phyloP scores from a whole-genome alignment of 1,140 invertebrate species.

The Hesperophylax magnus region DNA sequence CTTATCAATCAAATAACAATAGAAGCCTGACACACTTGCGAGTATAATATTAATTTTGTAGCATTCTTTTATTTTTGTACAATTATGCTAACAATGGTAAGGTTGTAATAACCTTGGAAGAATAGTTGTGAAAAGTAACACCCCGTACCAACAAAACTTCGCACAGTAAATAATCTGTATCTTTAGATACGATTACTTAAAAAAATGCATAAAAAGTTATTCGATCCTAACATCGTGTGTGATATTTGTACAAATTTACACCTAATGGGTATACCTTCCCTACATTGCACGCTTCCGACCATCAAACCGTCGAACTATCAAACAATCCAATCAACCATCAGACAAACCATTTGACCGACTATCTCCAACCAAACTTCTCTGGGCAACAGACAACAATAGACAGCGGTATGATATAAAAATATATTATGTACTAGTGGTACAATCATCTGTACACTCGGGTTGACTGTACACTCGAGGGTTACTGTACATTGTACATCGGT shows the following conservation, averaged over 20 bases:
- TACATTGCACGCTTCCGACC: constrained; percentile 54
- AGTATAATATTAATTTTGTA: no score
- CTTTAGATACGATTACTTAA: constrained; percentile 9
- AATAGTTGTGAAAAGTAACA: not conserved
- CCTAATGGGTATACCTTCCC: constrained; percentile 20
- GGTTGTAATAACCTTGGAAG: not conserved
- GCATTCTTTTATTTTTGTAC: no score
- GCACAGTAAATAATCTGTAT: not conserved
- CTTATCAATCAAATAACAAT: no score
- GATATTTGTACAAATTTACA: constrained; percentile 56
- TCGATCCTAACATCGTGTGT: constrained; percentile 8
- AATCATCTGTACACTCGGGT: constrained; percentile 46
- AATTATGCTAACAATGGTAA: no score
- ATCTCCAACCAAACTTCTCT: constrained; percentile 5
- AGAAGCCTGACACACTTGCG: no score
- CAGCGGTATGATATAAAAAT: constrained; percentile 38
- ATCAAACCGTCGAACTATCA: not conserved
- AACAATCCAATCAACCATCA: no score
- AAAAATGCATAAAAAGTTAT: constrained; percentile 21
- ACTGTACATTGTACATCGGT: not conserved
- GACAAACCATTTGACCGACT: constrained; percentile 44
- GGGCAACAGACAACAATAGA: constrained; percentile 44
- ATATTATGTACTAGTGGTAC: constrained; percentile 33
- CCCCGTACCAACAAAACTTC: constrained; percentile 2
- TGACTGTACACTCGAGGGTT: constrained; percentile 43